phyloP scores from a whole-genome alignment of 2,888 invertebrate species.

The Calliphora vomitoria region DNA sequence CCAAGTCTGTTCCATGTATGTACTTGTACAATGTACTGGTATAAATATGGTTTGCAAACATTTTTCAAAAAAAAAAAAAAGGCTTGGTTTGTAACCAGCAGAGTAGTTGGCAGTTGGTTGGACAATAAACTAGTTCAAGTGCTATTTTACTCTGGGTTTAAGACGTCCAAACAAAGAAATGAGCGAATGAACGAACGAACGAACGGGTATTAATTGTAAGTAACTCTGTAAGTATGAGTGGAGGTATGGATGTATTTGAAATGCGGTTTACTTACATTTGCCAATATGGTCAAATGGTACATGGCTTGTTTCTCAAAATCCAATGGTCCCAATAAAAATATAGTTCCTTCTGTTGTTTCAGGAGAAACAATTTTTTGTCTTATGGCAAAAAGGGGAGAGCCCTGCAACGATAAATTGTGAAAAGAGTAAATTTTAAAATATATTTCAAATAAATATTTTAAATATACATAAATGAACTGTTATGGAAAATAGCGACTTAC shows the following conservation, averaged over 20 bases:
- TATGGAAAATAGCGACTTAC: constrained; percentile 84
- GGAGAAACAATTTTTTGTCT: constrained; percentile 90
- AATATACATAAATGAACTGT: background rate
- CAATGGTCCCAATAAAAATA: constrained; percentile 90
- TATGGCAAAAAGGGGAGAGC: constrained; percentile 91
- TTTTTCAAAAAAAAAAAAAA: constrained; percentile 41
- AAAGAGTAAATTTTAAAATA: background rate
- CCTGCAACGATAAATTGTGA: constrained; percentile 84
- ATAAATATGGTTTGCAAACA: constrained; percentile 18
- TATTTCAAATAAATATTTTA: no score
- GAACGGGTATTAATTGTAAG: background rate
- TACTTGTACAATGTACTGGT: background rate
- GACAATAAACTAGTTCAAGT: constrained; percentile 51
- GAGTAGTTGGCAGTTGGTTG: background rate
- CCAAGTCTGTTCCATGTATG: background rate
- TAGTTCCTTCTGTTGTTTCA: constrained; percentile 92
- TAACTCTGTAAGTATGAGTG: background rate
- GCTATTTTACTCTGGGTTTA: constrained; percentile 6
- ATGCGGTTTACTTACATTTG: constrained; percentile 89
- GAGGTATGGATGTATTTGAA: background rate
- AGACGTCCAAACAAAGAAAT: background rate
- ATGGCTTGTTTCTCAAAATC: constrained; percentile 96
- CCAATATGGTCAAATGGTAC: constrained; percentile 93
- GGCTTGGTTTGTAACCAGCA: constrained; percentile 34
- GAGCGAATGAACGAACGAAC: background rate